Base-by-base conservation (phyloP, 2,888 invertebrate species). In the Polyommatus iphigenia region DNA sequence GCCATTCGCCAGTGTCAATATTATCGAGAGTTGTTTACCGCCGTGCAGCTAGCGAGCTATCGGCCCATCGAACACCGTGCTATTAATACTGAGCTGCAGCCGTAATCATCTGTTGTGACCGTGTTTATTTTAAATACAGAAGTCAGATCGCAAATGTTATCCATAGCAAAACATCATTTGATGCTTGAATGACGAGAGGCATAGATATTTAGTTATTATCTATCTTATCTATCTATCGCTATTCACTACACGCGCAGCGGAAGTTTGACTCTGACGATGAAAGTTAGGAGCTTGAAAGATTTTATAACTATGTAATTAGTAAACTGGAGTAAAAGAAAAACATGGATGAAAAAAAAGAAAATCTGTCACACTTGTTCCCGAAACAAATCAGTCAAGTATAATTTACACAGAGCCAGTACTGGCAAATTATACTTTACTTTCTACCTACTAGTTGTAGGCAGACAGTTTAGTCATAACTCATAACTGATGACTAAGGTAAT, bases 11-110 rank as follows among this genome's bases (percentile, higher is more conserved):
- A 59, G 24, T 62, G 24, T 10, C 3, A 24, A 62, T 62, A 24
- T 24, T 62, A 62, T 24, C 62, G 24, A 20, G 62, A 62, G 62
- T 62, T 62, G 62, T 62, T 62, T 62, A 62, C 62, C 62, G 24
- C 62, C 62, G 24, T 10, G 62, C 24, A 24, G 24, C 62, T 62
- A 62, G 20, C 24, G 10, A 62, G 62, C 62, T 59, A 59, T 59
- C 20, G 3, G 62, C 62, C 62, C 62, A 24, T 20, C 24, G 24
- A 20, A 62, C 62, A 10, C 7, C 20, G 20, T 13, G 62, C 24
- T 62, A 62, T 24, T 20, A 24, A 62, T 24, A 62, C 62, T 10
- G 62, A 62, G 62, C 24, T 13, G 62, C 24, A n/a, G 59, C 20
- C 59, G 59, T 20, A 59, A 62, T 24, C 62, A 13, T 24, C 20